Evolutionary conservation across 2,888 invertebrate species (phyloP), one percentile per base, ranked within the genome.

Genomic region (Thyatira batis): DNA sequence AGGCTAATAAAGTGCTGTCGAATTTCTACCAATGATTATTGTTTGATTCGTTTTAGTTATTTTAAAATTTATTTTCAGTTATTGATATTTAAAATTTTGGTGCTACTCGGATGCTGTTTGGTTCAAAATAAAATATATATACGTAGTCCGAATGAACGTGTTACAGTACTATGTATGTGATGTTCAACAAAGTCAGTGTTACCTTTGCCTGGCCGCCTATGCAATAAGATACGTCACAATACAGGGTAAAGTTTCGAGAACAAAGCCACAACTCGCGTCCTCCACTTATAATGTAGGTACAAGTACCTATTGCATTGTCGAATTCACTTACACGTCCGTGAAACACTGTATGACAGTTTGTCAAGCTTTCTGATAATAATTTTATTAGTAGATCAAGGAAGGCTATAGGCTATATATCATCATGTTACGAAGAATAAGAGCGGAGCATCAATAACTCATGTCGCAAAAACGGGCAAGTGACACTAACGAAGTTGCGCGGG

Each of bases 211-310:
- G 65, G 66, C 69, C 79, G 68, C 80, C 79, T 77, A 79, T 83
- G 85, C 85, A 85, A 82, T 87, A 85, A 85, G 85, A 87, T 82
- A 87, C 87, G 81, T 84, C 85, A 80, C 74, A 78, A 78, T 78
- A 80, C 73, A 71, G 73, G 75, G 63, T 67, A 70, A 87, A 89
- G 85, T 88, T 88, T 81, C 79, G 73, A 75, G 85, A 87, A 89
- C 88, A 88, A 88, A 87, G 86, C 88, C 87, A 68, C 87, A 84
- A 78, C 83, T 81, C 79, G 76, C 81, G 76, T 82, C 80, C 82
- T 80, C 73, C 77, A 78, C 82, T 80, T 76, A 78, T 74, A 74
- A 67, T 70, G 65, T 76, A 23, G 23, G 23, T 39, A 76, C 75
- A 80, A 78, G 80, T 80, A 82, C 77, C 77, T 85, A 85, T 85